phyloP scores from a whole-genome alignment of 2,888 invertebrate genomes.

The Neelides folsomi region DNA sequence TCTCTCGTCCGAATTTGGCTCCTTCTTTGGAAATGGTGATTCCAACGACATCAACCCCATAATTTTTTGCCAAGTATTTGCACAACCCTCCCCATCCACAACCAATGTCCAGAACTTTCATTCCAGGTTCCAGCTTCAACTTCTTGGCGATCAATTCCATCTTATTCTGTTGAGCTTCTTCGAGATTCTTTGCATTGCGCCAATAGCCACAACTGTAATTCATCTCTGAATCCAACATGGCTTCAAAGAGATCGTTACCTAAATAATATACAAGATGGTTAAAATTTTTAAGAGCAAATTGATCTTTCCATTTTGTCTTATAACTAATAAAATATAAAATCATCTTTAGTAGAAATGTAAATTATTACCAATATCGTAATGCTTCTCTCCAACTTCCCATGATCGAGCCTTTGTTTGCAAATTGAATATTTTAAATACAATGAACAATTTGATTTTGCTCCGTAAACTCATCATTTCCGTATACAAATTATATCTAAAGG shows the following conservation, averaged over 20 bases:
- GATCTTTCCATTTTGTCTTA: not conserved
- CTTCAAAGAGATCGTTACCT: conserved; percentile 25
- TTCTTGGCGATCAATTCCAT: conserved; percentile 26
- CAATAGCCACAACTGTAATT: conserved; percentile 29
- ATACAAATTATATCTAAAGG: not conserved
- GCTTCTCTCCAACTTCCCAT: conserved; percentile 25
- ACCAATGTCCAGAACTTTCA: conserved; percentile 27
- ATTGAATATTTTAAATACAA: conserved; percentile 9
- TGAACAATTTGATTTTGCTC: not conserved
- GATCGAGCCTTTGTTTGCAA: conserved; percentile 20
- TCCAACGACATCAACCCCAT: conserved; percentile 15
- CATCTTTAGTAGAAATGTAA: not conserved
- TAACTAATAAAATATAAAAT: no score
- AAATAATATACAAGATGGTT: not conserved
- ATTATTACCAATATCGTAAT: conserved; percentile 24
- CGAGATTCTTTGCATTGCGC: conserved; percentile 20
- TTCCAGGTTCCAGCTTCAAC: conserved; percentile 25
- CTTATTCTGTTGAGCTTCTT: conserved; percentile 25
- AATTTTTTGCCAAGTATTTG: conserved; percentile 16
- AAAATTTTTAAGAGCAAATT: not conserved
- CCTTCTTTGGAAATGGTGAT: conserved; percentile 16
- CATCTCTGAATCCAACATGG: conserved; percentile 24
- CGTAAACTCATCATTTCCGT: not conserved
- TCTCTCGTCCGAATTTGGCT: conserved; percentile 8
- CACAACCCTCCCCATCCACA: conserved; percentile 22